phyloP scores from a whole-genome alignment of 92 coral and sea anemone genomes.

The Blastomussa wellsi region DNA sequence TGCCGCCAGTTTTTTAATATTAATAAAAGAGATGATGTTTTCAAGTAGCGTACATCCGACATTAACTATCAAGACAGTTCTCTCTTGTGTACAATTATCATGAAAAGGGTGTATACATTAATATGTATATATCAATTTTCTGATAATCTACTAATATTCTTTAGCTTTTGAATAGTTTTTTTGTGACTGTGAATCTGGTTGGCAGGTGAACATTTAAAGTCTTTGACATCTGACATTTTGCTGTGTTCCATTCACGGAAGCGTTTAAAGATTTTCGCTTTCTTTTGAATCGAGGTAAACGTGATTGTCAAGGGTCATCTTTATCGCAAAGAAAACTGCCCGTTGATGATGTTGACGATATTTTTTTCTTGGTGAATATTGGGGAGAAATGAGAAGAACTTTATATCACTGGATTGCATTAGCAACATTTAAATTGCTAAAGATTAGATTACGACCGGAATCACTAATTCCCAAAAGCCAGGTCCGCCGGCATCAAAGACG shows the following conservation, averaged over 20 bases:
- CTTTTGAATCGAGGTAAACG: constrained; percentile 4
- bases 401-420: background rate
- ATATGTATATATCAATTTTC: constrained; percentile 36
- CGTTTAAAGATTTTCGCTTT: constrained; percentile 15
- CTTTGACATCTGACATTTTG: constrained; percentile 48
- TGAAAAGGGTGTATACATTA: background rate
- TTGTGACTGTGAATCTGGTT: background rate
- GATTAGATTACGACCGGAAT: background rate
- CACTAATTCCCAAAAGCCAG: background rate
- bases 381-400: background rate
- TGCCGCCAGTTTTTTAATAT: constrained; percentile 19
- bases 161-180: constrained; percentile 15
- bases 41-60: constrained; percentile 26
- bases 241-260: constrained; percentile 17
- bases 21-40: constrained; percentile 23
- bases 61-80: background rate
- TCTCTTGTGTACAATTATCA: constrained; percentile 25
- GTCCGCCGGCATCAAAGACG: constrained; percentile 4
- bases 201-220: constrained; percentile 39
- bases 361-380: background rate
- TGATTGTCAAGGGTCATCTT: background rate
- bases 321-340: background rate
- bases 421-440: background rate
- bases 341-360: background rate
- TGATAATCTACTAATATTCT: constrained; percentile 31